These are phyloP conservation scores for Lasius fuliginosus DNA, from an alignment of 2,888 invertebrate genomes.

Conservation along the genomic window DNA sequence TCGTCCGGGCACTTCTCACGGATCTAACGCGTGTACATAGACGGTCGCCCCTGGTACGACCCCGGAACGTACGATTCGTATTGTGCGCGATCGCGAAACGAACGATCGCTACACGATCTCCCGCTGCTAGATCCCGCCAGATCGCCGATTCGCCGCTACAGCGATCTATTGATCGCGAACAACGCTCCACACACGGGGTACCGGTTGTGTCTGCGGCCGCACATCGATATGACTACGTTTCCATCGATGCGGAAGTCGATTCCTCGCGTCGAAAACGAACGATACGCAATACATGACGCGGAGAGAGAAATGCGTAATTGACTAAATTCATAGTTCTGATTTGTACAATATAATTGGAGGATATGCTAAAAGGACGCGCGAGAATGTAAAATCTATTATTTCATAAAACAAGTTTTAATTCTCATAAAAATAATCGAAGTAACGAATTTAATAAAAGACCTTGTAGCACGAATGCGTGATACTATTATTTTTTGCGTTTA, in stretches of 20 bases:
- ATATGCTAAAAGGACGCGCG: background rate
- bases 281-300: slow-evolving; percentile 41
- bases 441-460: background rate
- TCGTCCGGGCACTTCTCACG: slow-evolving; percentile 78
- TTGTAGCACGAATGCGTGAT: background rate
- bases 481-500: background rate
- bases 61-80: slow-evolving; percentile 81
- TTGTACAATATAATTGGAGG: slow-evolving; percentile 14
- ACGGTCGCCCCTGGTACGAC: slow-evolving; percentile 78
- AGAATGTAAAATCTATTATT: slow-evolving; percentile 6
- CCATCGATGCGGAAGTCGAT: slow-evolving; percentile 76
- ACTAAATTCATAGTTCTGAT: slow-evolving; percentile 19
- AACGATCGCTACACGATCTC: slow-evolving; percentile 84
- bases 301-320: slow-evolving; percentile 37
- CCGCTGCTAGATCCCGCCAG: slow-evolving; percentile 83
- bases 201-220: slow-evolving; percentile 69
- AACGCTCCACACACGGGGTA: slow-evolving; percentile 79
- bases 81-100: slow-evolving; percentile 81
- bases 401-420: slow-evolving; percentile 28
- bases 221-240: slow-evolving; percentile 78
- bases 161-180: slow-evolving; percentile 84
- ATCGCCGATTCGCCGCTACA: slow-evolving; percentile 82
- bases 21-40: slow-evolving; percentile 77
- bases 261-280: slow-evolving; percentile 66
- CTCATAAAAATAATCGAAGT: background rate